Base-by-base conservation (phyloP, 2,888 invertebrate species). In the Diarsia dahlii region DNA sequence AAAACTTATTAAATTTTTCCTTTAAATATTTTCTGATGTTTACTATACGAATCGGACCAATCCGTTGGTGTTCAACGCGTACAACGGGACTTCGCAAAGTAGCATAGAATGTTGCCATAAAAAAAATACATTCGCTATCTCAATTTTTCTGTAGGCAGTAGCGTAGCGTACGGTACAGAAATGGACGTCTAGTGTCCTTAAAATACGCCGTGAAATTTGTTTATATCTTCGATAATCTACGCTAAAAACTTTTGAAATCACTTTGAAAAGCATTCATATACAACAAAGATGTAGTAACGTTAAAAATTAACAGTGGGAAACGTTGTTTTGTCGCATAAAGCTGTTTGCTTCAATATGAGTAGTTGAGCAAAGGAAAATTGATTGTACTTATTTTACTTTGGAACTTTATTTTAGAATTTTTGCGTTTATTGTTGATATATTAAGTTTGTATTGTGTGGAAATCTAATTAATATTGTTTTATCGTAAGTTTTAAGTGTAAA, bases 171-270 rank as follows among this genome's bases (percentile, higher is more conserved):
- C 93, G 91, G 94, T 91, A 90, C 90, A 90, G 94, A 92, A 95
- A 96, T 96, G 96, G 96, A 96, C 96, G 96, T 96, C 94, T 90
- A 90, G 89, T 82, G 60, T 92, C 92, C 86, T 74, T 93, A 92
- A 91, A 91, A 90, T 85, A 92, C 90, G 92, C 93, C 91, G 93
- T 94, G 92, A 91, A 92, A 94, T 95, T 96, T 96, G 96, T 96
- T 96, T 96, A 96, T 95, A 96, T 95, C 94, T 93, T 89, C 95
- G 95, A 92, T 91, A 94, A 95, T 95, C 95, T 93, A 93, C 94
- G 91, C 92, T 90, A 90, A 92, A 96, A 96, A 96, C 96, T 96
- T 96, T 96, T 96, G 90, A 91, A 94, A 94, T 92, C 91, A 94
- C 92, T 95, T 95, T 95, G 92, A 94, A 94, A 95, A 93, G 91